Conservation (phyloP, 2,888 invertebrate species). For the Scaptomyza flava region DNA sequence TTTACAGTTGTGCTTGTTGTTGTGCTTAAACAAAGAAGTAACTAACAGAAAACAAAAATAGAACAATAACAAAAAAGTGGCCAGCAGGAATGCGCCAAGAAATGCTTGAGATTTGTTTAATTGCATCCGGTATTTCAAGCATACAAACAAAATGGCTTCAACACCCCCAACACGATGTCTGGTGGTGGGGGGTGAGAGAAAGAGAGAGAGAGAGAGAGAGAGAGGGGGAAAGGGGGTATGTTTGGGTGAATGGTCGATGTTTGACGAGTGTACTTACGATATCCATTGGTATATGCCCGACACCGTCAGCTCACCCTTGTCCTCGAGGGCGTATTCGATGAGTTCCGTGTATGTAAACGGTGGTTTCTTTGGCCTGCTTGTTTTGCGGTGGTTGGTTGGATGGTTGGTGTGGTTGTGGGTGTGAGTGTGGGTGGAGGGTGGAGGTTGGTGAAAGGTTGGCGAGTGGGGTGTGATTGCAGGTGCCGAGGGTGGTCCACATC, state of each 20-base stretch:
- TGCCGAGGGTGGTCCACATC: conserved; percentile 52
- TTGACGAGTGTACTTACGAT: conserved; percentile 89
- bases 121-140: conserved; percentile 67
- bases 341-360: conserved; percentile 96
- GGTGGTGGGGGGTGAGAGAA: neutral
- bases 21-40: conserved; percentile 28
- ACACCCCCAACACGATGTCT: neutral
- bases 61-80: conserved; percentile 29
- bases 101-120: conserved; percentile 78
- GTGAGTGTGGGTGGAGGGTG: conserved; percentile 22
- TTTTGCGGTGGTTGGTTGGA: conserved; percentile 73
- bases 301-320: conserved; percentile 94
- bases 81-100: conserved; percentile 53
- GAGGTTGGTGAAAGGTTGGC: conserved; percentile 21
- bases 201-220: no score
- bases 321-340: conserved; percentile 93
- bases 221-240: neutral
- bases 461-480: conserved; percentile 17
- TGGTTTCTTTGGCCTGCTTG: conserved; percentile 89
- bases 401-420: conserved; percentile 15
- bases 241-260: conserved; percentile 7
- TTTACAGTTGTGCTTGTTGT: conserved; percentile 18
- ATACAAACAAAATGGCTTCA: conserved; percentile 72
- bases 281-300: conserved; percentile 97
- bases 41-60: neutral